These are phyloP conservation scores for Habrosyne pyritoides DNA, from an alignment of 2,888 invertebrate genomes.

Conservation along the genomic window DNA sequence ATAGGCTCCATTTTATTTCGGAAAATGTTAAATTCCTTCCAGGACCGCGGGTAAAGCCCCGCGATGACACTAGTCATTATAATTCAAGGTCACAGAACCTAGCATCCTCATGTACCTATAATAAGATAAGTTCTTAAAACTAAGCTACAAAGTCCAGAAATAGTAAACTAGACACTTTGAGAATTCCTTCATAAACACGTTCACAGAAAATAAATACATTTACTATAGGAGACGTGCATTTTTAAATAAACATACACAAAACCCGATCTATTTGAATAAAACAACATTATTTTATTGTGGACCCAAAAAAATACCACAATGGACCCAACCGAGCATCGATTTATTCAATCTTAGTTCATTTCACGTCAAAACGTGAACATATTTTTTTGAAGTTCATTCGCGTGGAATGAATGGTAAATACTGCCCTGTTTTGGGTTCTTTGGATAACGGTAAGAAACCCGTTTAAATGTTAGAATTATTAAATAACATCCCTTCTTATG, in stretches of 20 bases:
- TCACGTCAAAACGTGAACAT: slow-evolving; percentile 43
- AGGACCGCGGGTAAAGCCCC: too few relatives aligned
- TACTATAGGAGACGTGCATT: not conserved
- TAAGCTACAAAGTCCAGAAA: too few relatives aligned
- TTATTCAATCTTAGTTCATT: slow-evolving; percentile 47
- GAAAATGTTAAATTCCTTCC: too few relatives aligned
- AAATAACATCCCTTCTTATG: too few relatives aligned
- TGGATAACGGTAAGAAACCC: not conserved
- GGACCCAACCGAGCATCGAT: slow-evolving; percentile 45
- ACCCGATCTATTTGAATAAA: not conserved
- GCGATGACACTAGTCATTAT: too few relatives aligned
- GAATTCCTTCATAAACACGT: too few relatives aligned
- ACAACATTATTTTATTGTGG: slow-evolving; percentile 5
- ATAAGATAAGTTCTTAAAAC: too few relatives aligned
- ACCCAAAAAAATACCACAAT: slow-evolving; percentile 36
- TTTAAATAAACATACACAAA: not conserved
- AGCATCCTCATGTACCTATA: too few relatives aligned
- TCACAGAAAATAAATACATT: not conserved
- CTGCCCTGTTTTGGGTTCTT: slow-evolving; percentile 27
- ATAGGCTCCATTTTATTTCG: too few relatives aligned
- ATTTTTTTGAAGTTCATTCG: slow-evolving; percentile 47
- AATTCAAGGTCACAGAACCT: too few relatives aligned
- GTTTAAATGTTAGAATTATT: too few relatives aligned
- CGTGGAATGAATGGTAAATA: slow-evolving; percentile 56
- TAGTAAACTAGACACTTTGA: too few relatives aligned